Conservation (phyloP, 2,888 invertebrate genomes). For the Drosophila longiperda region DNA sequence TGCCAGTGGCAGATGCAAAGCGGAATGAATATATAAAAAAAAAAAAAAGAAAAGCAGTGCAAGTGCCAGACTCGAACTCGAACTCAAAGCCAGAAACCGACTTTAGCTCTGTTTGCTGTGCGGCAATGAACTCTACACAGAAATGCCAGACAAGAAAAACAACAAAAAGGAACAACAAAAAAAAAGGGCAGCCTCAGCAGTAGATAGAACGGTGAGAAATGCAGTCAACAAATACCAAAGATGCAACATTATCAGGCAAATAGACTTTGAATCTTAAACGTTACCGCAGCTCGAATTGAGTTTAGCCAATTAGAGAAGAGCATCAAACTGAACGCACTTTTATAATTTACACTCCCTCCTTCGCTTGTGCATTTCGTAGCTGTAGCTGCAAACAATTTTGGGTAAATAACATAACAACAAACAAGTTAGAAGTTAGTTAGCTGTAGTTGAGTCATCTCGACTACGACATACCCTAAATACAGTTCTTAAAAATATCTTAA, state of each 20-base stretch:
- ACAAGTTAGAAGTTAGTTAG: not conserved
- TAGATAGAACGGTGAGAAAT: slow-evolving; percentile 19
- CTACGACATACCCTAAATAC: too few species aligned
- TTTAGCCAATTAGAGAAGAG: slow-evolving; percentile 26
- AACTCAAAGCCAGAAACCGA: slow-evolving; percentile 9
- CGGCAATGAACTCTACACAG: slow-evolving; percentile 77
- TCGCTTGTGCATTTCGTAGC: slow-evolving; percentile 25
- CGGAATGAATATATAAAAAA: slow-evolving; percentile 16
- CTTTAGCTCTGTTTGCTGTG: slow-evolving; percentile 13
- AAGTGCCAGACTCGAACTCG: slow-evolving; percentile 46
- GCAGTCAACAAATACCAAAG: slow-evolving; percentile 48
- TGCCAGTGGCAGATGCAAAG: slow-evolving; percentile 58
- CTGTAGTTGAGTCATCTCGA: too few species aligned
- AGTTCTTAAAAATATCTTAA: too few species aligned
- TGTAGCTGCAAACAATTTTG: slow-evolving; percentile 43
- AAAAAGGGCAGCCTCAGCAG: not conserved
- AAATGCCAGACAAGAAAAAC: slow-evolving; percentile 66
- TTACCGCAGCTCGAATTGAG: slow-evolving; percentile 1
- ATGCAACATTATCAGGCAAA: slow-evolving; percentile 46
- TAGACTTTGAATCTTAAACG: not conserved
- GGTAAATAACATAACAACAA: slow-evolving; percentile 7
- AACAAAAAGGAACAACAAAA: not conserved
- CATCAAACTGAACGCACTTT: slow-evolving; percentile 31
- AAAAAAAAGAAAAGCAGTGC: slow-evolving; percentile 51
- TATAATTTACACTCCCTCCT: slow-evolving; percentile 30